Conservation (phyloP, 2,888 invertebrate genomes). For the Rhodophaea formosa region DNA sequence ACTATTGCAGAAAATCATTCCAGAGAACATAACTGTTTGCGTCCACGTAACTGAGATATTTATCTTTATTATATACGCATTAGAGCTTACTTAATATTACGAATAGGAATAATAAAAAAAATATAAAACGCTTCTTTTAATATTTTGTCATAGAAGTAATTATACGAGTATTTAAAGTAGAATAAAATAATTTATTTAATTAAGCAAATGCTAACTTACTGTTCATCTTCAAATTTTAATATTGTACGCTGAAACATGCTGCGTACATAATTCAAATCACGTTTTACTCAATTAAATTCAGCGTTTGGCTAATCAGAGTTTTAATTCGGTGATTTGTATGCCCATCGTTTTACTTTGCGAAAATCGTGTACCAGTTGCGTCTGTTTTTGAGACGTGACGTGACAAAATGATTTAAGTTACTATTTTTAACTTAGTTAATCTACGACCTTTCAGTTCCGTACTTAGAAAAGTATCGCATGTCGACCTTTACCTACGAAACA, state of each 20-base stretch:
- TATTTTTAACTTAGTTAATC: constrained; percentile 5
- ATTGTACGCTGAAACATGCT: not conserved
- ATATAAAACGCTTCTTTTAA: no score
- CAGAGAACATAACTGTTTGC: no score
- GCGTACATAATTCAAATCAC: not conserved
- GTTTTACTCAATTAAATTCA: not conserved
- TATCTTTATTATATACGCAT: no score
- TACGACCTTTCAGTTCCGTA: constrained; percentile 45
- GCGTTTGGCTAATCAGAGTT: not conserved
- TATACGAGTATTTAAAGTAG: no score
- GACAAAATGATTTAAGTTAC: not conserved
- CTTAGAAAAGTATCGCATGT: constrained; percentile 55
- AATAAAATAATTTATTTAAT: no score
- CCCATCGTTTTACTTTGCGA: not conserved
- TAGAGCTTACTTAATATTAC: no score
- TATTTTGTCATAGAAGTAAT: no score
- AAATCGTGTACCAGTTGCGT: not conserved
- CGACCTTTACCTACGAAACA: constrained; percentile 47
- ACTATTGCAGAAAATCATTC: no score
- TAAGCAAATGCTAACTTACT: no score
- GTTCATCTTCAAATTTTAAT: no score
- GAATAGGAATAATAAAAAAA: no score
- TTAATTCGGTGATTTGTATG: not conserved
- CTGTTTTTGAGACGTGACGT: not conserved
- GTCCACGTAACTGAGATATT: no score